These are phyloP conservation scores for Catamblyrhynchus diadema DNA, from an alignment of 2,797 vertebrate genomes.

Conservation along the genomic window DNA sequence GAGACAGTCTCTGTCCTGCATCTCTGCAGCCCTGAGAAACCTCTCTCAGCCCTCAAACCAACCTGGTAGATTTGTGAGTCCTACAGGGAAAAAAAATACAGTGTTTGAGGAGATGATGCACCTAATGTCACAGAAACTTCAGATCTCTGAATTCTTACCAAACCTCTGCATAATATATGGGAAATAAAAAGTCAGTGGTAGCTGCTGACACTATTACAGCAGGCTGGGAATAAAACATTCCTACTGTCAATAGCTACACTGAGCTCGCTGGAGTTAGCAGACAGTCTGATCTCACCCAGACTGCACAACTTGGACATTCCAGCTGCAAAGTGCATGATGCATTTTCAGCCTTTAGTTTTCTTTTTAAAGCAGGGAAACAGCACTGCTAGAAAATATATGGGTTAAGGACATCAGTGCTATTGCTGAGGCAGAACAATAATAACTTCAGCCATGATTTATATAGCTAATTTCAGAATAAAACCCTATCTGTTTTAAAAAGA, in stretches of 20 bases:
- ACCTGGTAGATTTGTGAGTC: neutral
- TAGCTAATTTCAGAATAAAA: slow-evolving; percentile 44
- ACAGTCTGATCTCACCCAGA: slow-evolving; percentile 35
- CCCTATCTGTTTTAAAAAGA: slow-evolving; percentile 18
- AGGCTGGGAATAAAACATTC: slow-evolving; percentile 18
- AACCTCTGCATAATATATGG: neutral
- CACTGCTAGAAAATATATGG: slow-evolving; percentile 11
- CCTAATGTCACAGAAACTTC: neutral
- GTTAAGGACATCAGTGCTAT: neutral
- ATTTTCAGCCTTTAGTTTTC: neutral
- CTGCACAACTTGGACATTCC: neutral
- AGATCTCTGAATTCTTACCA: neutral
- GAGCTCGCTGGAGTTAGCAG: neutral
- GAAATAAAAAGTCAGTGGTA: slow-evolving; percentile 4
- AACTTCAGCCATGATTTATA: slow-evolving; percentile 52
- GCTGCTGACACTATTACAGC: slow-evolving; percentile 10
- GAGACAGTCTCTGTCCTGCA: neutral
- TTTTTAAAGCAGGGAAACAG: neutral
- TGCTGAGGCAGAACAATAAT: slow-evolving; percentile 24
- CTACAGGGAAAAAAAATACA: neutral
- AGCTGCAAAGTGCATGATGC: neutral
- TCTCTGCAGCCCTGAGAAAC: neutral
- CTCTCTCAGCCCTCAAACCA: neutral
- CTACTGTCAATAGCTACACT: neutral
- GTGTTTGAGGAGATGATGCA: neutral